Evolutionary conservation across 2,888 invertebrate genomes (phyloP).

Genomic region (Panorpa germanica): DNA sequence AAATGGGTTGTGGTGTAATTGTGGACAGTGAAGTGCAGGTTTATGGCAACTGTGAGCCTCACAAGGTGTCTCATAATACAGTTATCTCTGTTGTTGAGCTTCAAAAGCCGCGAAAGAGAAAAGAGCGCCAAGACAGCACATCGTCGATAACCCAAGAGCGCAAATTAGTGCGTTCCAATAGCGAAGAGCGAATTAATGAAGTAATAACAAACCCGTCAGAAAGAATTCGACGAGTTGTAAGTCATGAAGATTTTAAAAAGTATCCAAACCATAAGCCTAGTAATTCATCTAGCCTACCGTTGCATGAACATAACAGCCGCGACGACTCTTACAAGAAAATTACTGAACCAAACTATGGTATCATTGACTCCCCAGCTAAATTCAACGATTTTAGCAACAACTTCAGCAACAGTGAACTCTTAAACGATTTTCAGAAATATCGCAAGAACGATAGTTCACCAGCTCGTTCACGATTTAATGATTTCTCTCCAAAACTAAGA

Average conservation of each 20-base stretch:
- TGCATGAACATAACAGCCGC: constrained; percentile 19
- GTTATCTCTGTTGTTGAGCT: no score
- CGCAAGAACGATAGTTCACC: constrained; percentile 22
- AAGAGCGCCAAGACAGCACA: constrained; percentile 40
- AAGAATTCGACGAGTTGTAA: constrained; percentile 36
- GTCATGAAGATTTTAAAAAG: constrained; percentile 37
- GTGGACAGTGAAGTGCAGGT: no score
- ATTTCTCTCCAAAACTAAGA: constrained; percentile 15
- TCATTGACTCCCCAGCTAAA: constrained; percentile 9
- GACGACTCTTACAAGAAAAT: constrained; percentile 8
- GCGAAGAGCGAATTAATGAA: constrained; percentile 30
- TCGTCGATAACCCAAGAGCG: constrained; percentile 35
- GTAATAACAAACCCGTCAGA: constrained; percentile 18
- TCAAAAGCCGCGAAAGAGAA: constrained; percentile 32
- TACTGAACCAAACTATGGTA: neutral
- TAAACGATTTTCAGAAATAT: constrained; percentile 12
- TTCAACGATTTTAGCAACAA: constrained; percentile 8
- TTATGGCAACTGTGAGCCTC: no score
- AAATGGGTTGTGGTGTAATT: no score
- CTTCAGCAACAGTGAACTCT: constrained; percentile 10
- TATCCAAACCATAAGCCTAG: constrained; percentile 13
- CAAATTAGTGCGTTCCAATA: constrained; percentile 39
- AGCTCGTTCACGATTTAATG: constrained; percentile 18
- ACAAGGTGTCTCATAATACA: no score
- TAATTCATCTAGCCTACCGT: constrained; percentile 15